Conservation (phyloP, 1,140 invertebrate genomes). For the Drosophila littoralis region DNA sequence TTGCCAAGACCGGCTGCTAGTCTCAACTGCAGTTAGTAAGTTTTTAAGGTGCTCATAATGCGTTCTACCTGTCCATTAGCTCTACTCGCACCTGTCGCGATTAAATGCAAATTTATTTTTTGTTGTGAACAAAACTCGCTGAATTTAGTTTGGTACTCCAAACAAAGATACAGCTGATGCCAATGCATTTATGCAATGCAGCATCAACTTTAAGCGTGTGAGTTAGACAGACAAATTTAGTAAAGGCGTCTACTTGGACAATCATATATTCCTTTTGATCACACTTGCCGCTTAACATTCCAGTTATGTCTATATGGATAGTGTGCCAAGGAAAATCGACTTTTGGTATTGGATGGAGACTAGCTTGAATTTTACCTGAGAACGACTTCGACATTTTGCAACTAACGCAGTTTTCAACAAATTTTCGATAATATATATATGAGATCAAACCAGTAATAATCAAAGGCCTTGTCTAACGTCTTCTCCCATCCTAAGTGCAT, state of each 20-base stretch:
- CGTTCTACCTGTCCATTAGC: neutral
- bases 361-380: neutral
- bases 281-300: too few species aligned
- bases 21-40: neutral
- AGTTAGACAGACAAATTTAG: too few species aligned
- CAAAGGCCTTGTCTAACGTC: slow-evolving; percentile 27
- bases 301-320: too few species aligned
- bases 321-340: too few species aligned
- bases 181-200: too few species aligned
- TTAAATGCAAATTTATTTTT: neutral
- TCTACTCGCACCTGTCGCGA: neutral
- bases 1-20: neutral
- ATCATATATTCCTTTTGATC: too few species aligned
- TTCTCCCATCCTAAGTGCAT: slow-evolving; percentile 37
- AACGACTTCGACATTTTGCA: neutral
- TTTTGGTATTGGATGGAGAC: too few species aligned
- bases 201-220: too few species aligned
- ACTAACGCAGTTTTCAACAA: slow-evolving; percentile 15
- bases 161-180: too few species aligned
- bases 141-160: too few species aligned
- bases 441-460: slow-evolving; percentile 17
- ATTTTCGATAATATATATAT: slow-evolving; percentile 25
- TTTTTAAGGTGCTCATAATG: neutral
- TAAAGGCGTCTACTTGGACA: too few species aligned
- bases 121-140: neutral